Evolutionary conservation across 2,113 vertebrate genomes (phyloP), one percentile per base, ranked within the genome.

Genomic region (Motacilla tschutschensis): DNA sequence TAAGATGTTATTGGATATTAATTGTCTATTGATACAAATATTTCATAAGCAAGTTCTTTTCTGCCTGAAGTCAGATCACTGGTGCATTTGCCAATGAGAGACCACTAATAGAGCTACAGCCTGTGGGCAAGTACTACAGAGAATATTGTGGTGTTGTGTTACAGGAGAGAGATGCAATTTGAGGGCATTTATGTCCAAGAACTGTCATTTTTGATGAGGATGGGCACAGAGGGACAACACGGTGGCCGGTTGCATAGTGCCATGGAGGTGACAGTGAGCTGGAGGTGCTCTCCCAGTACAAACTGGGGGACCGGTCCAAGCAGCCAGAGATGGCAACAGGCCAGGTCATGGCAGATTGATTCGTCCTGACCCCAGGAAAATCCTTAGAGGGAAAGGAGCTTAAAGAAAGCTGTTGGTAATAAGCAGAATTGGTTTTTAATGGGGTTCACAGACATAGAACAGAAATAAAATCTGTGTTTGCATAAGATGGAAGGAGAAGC

Each of bases 381-480:
- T 40, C 75, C 74, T 43, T 71, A 29, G 55, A 90, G 62, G 17
- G 53, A 87, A 91, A 64, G n/a, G 46, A 71, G 41, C 62, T 67
- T 82, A 76, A 60, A 69, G 85, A 84, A 93, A 93, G 91, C 87
- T 89, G 54, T 40, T 76, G 79, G 82, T 94, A 92, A 95, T 94
- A 76, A 95, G 87, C 78, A 62, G 85, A 96, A 95, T 62, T 90
- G 83, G 75, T 87, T 88, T 95, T 96, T 95, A 92, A 94, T 91
- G 77, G 92, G 75, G 91, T 95, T 97, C 80, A 31, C 75, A 69
- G 44, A 51, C 66, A 83, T 14, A 86, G 66, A 93, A 73, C 50
- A 95, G 93, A 92, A 95, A 95, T 91, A 83, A 93, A 93, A 91
- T 92, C 67, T 93, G 66, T 25, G 57, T 79, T 88, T 96, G 67